phyloP scores from a whole-genome alignment of 2,888 invertebrate species.

The Hypercompe scribonia region DNA sequence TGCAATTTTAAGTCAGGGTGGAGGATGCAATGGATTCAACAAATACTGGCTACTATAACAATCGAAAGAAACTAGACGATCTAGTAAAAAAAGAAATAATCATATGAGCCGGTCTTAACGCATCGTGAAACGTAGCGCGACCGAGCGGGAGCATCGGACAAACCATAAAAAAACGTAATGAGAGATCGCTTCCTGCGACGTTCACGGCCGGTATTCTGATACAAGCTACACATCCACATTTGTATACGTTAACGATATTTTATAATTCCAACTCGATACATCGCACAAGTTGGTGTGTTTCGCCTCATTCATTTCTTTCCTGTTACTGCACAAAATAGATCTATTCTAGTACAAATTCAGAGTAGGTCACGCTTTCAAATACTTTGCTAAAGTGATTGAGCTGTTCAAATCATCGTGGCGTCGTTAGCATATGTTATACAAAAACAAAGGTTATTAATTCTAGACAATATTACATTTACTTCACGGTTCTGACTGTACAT shows the following conservation, averaged over 20 bases:
- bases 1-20: neutral
- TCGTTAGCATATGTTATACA: neutral
- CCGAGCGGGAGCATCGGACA: conserved; percentile 78
- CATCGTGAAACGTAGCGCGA: conserved; percentile 57
- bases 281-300: neutral
- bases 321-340: neutral
- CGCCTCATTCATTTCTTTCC: conserved; percentile 9
- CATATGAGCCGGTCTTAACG: conserved; percentile 54
- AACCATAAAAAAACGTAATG: conserved; percentile 83
- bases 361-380: neutral
- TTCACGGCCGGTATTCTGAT: conserved; percentile 57
- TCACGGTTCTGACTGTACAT: neutral
- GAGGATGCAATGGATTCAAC: neutral
- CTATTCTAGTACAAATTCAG: neutral
- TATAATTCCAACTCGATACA: conserved; percentile 25
- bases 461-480: neutral
- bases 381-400: neutral
- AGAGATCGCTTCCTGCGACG: conserved; percentile 84
- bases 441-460: too few relatives aligned
- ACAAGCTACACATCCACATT: conserved; percentile 46
- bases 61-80: conserved; percentile 46
- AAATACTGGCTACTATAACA: conserved; percentile 17
- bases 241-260: conserved; percentile 36
- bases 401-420: neutral
- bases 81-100: conserved; percentile 57